Conservation (phyloP, 2,888 invertebrate species). For the Epinotia brunnichana region DNA sequence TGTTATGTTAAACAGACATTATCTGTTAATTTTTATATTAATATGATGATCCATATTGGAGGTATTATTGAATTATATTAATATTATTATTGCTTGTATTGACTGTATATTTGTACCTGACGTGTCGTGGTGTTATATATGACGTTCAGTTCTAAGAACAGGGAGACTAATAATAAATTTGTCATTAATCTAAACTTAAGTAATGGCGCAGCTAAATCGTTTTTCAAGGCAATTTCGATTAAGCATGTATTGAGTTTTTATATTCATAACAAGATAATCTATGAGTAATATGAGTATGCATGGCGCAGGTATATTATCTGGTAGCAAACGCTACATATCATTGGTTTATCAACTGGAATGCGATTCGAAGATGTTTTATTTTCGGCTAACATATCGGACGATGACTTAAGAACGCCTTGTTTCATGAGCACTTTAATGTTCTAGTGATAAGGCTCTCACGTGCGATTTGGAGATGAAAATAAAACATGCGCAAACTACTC, state of each 20-base stretch:
- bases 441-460: not conserved
- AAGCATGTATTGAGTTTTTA: not conserved
- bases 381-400: constrained; percentile 30
- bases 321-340: not conserved
- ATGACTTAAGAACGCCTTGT: constrained; percentile 28
- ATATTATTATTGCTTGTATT: no score
- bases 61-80: no score
- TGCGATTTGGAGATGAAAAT: constrained; percentile 1
- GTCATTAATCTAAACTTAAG: no score
- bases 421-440: constrained; percentile 10
- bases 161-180: not conserved
- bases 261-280: not conserved
- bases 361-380: constrained; percentile 17
- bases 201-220: not conserved
- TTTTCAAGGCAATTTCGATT: constrained; percentile 1
- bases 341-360: constrained; percentile 29
- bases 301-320: not conserved
- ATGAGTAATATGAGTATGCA: not conserved
- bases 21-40: no score
- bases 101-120: no score
- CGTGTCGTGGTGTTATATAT: no score
- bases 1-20: no score
- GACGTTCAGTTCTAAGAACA: not conserved
- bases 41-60: no score
- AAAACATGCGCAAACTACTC: no score